Percentiles rank a stretch among this genome's conserved stretches.
phyloP scores from a whole-genome alignment of 2,888 invertebrate species.

The Pardosa pseudoannulata region DNA sequence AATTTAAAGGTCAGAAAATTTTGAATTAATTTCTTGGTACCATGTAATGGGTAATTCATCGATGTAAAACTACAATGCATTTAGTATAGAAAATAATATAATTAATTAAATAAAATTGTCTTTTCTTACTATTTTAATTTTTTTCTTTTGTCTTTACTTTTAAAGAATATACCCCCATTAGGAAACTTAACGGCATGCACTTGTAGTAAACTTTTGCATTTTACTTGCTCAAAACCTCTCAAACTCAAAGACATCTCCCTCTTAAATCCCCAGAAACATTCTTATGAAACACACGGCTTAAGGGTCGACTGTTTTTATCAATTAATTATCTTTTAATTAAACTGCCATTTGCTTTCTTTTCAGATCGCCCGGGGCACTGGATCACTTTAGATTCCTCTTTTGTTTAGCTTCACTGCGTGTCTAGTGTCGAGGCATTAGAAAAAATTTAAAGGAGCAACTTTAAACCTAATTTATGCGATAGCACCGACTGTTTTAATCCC shows the following conservation, averaged over 20 bases:
- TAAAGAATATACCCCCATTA: too few species aligned
- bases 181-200: background rate
- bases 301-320: conserved; percentile 30
- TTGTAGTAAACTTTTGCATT: background rate
- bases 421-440: background rate
- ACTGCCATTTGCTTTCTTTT: conserved; percentile 37
- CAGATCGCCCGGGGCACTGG: background rate
- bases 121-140: too few species aligned
- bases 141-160: too few species aligned
- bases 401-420: background rate
- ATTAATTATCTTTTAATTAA: conserved; percentile 70
- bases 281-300: conserved; percentile 7
- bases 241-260: too few species aligned
- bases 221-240: background rate
- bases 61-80: too few species aligned
- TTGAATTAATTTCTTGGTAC: too few species aligned
- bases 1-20: too few species aligned
- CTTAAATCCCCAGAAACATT: background rate
- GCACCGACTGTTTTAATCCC: background rate
- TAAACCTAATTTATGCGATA: background rate
- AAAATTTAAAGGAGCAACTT: background rate
- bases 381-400: background rate
- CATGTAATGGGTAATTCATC: too few species aligned
- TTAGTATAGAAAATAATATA: too few species aligned
- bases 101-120: too few species aligned